phyloP scores from a whole-genome alignment of 2,797 vertebrate species.

The Sebastes vulpes region DNA sequence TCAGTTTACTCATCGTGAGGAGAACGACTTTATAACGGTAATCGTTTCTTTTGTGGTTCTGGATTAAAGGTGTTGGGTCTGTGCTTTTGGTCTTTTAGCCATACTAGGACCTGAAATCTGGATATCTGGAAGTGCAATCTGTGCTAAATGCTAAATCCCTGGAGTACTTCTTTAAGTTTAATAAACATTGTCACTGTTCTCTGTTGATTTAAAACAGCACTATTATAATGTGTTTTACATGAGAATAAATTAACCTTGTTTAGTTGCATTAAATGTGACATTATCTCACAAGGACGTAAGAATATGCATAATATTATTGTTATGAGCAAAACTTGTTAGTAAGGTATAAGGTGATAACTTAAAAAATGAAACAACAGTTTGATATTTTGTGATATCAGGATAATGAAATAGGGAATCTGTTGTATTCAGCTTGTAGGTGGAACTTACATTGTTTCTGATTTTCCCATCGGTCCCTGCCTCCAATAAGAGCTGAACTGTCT shows the following conservation, averaged over 20 bases:
- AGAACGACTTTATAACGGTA: neutral
- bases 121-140: too few relatives aligned
- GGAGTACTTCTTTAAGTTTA: too few relatives aligned
- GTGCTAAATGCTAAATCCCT: too few relatives aligned
- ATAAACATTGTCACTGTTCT: too few relatives aligned
- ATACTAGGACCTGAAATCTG: too few relatives aligned
- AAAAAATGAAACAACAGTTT: neutral
- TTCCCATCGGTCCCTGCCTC: conserved; percentile 89
- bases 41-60: neutral
- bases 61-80: too few relatives aligned
- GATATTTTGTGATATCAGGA: neutral
- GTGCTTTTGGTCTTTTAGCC: too few relatives aligned
- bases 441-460: conserved; percentile 88
- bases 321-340: neutral
- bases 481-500: conserved; percentile 89
- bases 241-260: too few relatives aligned
- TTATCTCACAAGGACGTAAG: neutral
- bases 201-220: too few relatives aligned
- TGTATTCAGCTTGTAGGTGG: too few relatives aligned
- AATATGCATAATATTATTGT: neutral
- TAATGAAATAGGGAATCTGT: neutral
- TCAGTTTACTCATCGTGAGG: neutral
- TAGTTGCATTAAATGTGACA: neutral
- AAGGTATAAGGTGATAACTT: too few relatives aligned
- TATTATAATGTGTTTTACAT: too few relatives aligned